Evolutionary conservation across 2,113 vertebrate species (phyloP).

Genomic region (Callaeas wilsoni): DNA sequence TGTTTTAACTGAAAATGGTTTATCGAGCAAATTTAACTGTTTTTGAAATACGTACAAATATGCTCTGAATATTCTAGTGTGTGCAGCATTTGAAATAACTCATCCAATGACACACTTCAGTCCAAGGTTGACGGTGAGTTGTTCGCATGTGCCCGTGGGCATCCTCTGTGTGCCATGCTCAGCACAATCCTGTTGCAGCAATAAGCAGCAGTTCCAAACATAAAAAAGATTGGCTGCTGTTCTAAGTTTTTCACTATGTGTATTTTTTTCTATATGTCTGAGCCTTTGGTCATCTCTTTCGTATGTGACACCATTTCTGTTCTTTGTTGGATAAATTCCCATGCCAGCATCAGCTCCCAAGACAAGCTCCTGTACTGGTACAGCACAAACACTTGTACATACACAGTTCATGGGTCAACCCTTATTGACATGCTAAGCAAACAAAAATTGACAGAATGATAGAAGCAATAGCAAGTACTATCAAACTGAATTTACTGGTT

Average conservation of each 20-base stretch:
- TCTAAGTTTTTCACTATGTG: neutral
- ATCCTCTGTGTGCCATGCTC: neutral
- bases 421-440: neutral
- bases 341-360: neutral
- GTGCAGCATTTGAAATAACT: neutral
- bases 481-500: neutral
- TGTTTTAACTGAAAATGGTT: neutral
- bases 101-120: neutral
- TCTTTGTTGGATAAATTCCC: neutral
- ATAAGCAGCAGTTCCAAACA: neutral
- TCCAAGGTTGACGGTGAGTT: neutral
- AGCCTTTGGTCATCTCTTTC: neutral
- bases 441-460: neutral
- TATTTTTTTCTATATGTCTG: neutral
- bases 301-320: neutral
- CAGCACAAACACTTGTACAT: neutral
- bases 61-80: neutral
- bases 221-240: neutral
- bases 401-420: neutral
- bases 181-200: neutral
- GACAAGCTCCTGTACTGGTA: neutral
- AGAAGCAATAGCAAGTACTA: neutral
- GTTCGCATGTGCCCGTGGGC: neutral
- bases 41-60: neutral
- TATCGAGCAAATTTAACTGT: neutral